Percentiles rank a stretch among this genome's conserved stretches.
phyloP scores from a whole-genome alignment of 2,797 vertebrate genomes.

The Geotria australis region DNA sequence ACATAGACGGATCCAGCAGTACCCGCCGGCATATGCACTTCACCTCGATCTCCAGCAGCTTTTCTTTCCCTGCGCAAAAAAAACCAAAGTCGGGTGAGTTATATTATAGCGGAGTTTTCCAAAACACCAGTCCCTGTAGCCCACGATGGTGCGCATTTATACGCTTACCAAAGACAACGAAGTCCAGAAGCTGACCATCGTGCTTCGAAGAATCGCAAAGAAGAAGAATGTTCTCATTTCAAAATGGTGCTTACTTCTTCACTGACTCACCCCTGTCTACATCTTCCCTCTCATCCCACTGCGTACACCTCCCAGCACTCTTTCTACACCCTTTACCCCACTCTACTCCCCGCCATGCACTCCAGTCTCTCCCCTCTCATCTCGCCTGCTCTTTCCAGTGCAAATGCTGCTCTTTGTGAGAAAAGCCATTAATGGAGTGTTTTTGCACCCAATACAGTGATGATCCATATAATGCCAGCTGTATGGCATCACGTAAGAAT shows the following conservation, averaged over 20 bases:
- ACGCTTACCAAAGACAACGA: too few species aligned
- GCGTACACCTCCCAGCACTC: not conserved
- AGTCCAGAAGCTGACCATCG: too few species aligned
- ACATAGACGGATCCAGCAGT: constrained; percentile 27
- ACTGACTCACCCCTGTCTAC: not conserved
- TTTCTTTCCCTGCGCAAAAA: constrained; percentile 13
- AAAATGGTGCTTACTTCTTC: not conserved
- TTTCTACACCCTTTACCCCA: not conserved
- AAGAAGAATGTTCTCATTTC: too few species aligned
- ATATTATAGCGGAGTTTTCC: too few species aligned
- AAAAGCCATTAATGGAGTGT: too few species aligned
- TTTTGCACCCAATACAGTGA: too few species aligned
- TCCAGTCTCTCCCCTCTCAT: not conserved
- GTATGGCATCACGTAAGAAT: not conserved
- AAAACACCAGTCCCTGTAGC: too few species aligned
- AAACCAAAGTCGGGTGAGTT: too few species aligned
- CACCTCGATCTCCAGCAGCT: constrained; percentile 27
- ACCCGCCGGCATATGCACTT: constrained; percentile 37
- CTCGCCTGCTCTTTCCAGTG: not conserved
- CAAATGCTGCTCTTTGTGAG: not conserved
- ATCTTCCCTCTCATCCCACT: not conserved
- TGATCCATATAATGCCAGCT: not conserved
- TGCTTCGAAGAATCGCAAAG: too few species aligned
- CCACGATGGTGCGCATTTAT: too few species aligned
- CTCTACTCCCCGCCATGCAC: not conserved